phyloP scores from a whole-genome alignment of 2,797 vertebrate genomes.

The Gadopsis bispinosus region DNA sequence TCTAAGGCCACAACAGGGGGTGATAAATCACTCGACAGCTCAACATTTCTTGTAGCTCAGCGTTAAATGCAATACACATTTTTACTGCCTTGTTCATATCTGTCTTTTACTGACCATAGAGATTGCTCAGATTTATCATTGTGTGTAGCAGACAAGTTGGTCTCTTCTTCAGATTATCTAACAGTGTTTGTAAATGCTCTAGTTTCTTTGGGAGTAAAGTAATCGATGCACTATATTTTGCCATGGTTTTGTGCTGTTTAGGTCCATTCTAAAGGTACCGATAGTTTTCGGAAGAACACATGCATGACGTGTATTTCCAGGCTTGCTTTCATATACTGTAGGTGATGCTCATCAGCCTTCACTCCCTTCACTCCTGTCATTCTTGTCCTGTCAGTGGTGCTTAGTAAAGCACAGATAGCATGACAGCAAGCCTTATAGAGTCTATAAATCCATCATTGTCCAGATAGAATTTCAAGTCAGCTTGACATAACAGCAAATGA shows the following conservation, averaged over 20 bases:
- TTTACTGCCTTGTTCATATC: not conserved
- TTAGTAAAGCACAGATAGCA: not conserved
- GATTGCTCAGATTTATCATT: not conserved
- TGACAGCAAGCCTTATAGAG: not conserved
- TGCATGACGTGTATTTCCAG: not conserved
- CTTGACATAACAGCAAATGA: not conserved
- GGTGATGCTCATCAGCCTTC: not conserved
- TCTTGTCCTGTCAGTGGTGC: not conserved
- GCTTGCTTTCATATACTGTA: not conserved
- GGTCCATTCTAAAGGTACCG: not conserved
- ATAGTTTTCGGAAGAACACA: not conserved
- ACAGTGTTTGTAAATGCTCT: slow-evolving; percentile 3
- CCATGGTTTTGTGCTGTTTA: not conserved
- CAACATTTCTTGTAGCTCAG: not conserved
- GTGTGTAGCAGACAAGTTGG: not conserved
- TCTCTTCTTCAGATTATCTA: not conserved
- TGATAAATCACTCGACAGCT: slow-evolving; percentile 2
- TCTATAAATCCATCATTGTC: not conserved
- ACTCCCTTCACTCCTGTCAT: not conserved
- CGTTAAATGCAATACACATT: slow-evolving; percentile 1
- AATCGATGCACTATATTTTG: not conserved
- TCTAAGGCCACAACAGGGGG: not conserved
- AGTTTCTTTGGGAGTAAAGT: slow-evolving; percentile 1
- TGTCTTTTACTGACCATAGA: not conserved
- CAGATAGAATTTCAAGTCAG: not conserved